Conservation (phyloP, 1,140 invertebrate species). For the Drosophila triauraria region DNA sequence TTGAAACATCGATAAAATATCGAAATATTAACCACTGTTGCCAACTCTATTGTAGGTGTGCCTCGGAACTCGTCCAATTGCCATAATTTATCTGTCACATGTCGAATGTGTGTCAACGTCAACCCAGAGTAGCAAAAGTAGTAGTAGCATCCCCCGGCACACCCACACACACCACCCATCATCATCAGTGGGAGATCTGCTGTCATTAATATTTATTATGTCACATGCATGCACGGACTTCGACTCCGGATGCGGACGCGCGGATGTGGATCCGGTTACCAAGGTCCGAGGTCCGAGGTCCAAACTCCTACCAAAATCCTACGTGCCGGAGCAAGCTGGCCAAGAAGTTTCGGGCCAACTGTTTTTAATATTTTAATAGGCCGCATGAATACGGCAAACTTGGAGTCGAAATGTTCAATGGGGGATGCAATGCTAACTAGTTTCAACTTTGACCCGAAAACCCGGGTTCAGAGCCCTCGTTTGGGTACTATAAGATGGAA, state of each 20-base stretch:
- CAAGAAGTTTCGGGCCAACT: constrained; percentile 24
- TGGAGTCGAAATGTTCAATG: not conserved
- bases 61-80: constrained; percentile 67
- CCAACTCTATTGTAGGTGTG: constrained; percentile 54
- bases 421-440: not conserved
- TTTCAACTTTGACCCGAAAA: not conserved
- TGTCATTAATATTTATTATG: constrained; percentile 82
- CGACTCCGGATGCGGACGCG: constrained; percentile 18
- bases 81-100: constrained; percentile 83
- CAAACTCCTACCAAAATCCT: constrained; percentile 7
- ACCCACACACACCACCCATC: constrained; percentile 24
- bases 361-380: constrained; percentile 62
- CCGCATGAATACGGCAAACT: constrained; percentile 49
- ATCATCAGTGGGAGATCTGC: constrained; percentile 55
- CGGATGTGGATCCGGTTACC: constrained; percentile 10
- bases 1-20: not conserved
- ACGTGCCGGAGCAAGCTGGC: constrained; percentile 44
- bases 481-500: not conserved
- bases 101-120: constrained; percentile 80
- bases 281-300: not conserved
- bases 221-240: constrained; percentile 64
- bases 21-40: not conserved
- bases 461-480: not conserved
- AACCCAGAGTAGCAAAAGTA: constrained; percentile 33
- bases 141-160: constrained; percentile 18